These are phyloP conservation scores for Lepidotrigona ventralis DNA, from an alignment of 1,140 invertebrate genomes.

Conservation along the genomic window DNA sequence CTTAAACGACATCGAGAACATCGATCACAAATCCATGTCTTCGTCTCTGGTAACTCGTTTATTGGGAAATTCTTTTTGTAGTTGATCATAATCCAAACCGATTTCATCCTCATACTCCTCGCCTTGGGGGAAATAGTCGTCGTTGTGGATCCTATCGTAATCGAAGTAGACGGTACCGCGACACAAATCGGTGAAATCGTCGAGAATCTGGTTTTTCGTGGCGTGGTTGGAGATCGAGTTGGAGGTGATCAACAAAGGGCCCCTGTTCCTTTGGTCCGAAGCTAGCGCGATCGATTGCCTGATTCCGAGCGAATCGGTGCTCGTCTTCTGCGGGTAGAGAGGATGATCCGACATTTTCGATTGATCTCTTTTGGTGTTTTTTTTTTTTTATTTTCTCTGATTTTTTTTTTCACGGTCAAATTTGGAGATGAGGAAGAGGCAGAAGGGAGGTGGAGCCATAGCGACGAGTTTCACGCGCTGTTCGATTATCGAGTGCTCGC, in stretches of 20 bases:
- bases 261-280: constrained; percentile 44
- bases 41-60: constrained; percentile 16
- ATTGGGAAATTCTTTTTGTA: background rate
- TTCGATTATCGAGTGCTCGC: constrained; percentile 14
- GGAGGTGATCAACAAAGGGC: constrained; percentile 40
- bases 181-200: too few relatives aligned
- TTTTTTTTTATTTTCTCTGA: background rate
- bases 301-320: constrained; percentile 16
- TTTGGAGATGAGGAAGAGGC: constrained; percentile 64
- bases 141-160: constrained; percentile 56
- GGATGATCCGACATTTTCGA: constrained; percentile 49
- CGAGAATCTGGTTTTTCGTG: background rate
- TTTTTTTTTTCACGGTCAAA: constrained; percentile 8
- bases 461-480: constrained; percentile 40
- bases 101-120: constrained; percentile 71
- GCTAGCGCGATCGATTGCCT: constrained; percentile 17
- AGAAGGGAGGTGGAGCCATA: constrained; percentile 74
- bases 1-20: background rate
- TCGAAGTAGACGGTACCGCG: background rate
- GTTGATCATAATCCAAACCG: constrained; percentile 50
- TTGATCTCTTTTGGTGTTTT: background rate
- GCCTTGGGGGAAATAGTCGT: constrained; percentile 73
- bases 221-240: background rate
- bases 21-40: constrained; percentile 10
- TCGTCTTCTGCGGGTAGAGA: constrained; percentile 55